Evolutionary conservation across 2,797 vertebrate genomes (phyloP).

Genomic region (Sebastes diaconus): DNA sequence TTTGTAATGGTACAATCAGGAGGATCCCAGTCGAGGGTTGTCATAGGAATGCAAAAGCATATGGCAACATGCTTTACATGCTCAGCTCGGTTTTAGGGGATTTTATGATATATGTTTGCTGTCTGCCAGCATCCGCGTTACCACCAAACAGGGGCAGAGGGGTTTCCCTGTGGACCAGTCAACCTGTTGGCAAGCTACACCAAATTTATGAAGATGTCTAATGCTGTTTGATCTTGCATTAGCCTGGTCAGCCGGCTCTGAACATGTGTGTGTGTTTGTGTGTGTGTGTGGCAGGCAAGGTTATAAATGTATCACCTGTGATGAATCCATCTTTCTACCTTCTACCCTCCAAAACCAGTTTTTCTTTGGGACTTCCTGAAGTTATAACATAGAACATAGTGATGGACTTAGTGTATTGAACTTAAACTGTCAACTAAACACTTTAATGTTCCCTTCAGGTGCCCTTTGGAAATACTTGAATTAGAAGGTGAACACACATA

Average conservation of each 20-base stretch:
- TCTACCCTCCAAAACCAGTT: too few species aligned
- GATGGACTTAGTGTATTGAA: too few species aligned
- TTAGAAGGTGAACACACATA: too few species aligned
- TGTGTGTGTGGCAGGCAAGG: not conserved
- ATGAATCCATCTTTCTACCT: not conserved
- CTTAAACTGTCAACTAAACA: too few species aligned
- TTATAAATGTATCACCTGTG: constrained; percentile 28
- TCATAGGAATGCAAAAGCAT: not conserved
- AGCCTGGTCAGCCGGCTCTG: constrained; percentile 7
- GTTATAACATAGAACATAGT: too few species aligned
- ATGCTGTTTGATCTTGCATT: constrained; percentile 40
- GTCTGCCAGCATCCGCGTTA: not conserved
- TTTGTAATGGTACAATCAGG: not conserved
- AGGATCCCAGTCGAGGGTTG: not conserved
- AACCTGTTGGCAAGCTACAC: not conserved
- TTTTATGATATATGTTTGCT: not conserved
- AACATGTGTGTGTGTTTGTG: not conserved
- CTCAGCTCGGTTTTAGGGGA: not conserved
- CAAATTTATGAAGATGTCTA: constrained; percentile 13
- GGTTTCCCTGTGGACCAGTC: not conserved
- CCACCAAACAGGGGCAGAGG: not conserved
- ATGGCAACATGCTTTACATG: not conserved
- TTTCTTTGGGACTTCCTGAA: too few species aligned
- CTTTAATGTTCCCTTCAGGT: too few species aligned
- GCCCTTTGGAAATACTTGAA: too few species aligned